These are phyloP conservation scores for Teleopsis dalmanni DNA, from an alignment of 1,140 invertebrate species.

Conservation along the genomic window DNA sequence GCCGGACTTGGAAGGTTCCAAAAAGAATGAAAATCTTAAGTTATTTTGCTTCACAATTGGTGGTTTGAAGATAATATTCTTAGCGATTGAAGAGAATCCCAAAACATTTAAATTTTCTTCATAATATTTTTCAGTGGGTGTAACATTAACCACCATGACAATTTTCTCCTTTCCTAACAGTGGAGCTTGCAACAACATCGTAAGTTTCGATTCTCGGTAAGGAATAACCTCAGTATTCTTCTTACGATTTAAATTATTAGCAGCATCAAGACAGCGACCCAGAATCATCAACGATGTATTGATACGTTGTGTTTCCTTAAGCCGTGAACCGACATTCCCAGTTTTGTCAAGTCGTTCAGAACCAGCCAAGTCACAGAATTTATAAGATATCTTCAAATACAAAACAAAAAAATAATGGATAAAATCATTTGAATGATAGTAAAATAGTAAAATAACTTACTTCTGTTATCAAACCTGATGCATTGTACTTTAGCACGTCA, in stretches of 20 bases:
- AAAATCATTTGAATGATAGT: too few species aligned
- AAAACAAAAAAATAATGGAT: neutral
- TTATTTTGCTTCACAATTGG: slow-evolving; percentile 22
- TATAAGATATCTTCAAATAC: slow-evolving; percentile 44
- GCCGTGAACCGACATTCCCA: slow-evolving; percentile 68
- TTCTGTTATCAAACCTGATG: slow-evolving; percentile 45
- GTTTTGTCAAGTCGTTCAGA: slow-evolving; percentile 83
- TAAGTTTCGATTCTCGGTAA: slow-evolving; percentile 75
- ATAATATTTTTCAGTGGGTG: slow-evolving; percentile 59
- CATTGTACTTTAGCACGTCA: slow-evolving; percentile 56
- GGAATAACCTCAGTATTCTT: slow-evolving; percentile 44
- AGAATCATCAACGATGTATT: slow-evolving; percentile 83
- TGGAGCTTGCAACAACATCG: slow-evolving; percentile 57
- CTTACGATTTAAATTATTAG: slow-evolving; percentile 48
- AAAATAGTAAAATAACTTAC: slow-evolving; percentile 17
- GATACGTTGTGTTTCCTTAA: slow-evolving; percentile 84
- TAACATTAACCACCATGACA: slow-evolving; percentile 76
- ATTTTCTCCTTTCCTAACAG: slow-evolving; percentile 63
- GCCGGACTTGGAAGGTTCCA: slow-evolving; percentile 9
- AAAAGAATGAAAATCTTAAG: slow-evolving; percentile 27
- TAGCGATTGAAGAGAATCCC: slow-evolving; percentile 66
- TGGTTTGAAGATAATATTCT: slow-evolving; percentile 51
- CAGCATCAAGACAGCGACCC: slow-evolving; percentile 70
- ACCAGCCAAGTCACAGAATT: slow-evolving; percentile 87
- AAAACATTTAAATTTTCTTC: slow-evolving; percentile 76